These are phyloP conservation scores for Amblyopsis rosae DNA, from an alignment of 2,113 vertebrate genomes.

Conservation along the genomic window DNA sequence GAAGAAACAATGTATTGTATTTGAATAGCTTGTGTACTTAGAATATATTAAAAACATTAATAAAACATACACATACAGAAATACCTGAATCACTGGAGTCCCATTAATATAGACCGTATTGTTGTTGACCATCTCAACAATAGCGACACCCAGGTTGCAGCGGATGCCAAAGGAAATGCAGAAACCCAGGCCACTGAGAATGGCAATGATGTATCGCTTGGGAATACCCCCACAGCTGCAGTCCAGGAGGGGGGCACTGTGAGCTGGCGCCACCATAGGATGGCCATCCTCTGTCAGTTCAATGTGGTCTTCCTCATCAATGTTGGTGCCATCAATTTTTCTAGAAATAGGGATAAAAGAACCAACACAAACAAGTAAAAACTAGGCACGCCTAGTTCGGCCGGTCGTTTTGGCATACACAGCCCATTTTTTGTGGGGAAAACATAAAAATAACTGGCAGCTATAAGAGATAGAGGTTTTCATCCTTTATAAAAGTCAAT, in stretches of 20 bases:
- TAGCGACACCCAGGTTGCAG: conserved; percentile 96
- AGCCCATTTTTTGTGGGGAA: too few species aligned
- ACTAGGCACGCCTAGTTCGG: too few species aligned
- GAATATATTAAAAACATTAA: background rate
- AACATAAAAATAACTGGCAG: too few species aligned
- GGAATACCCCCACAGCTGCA: conserved; percentile 89
- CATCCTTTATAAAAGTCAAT: too few species aligned
- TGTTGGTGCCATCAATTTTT: conserved; percentile 86
- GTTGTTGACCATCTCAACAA: conserved; percentile 99
- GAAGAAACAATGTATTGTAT: background rate
- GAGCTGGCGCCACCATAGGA: conserved; percentile 67
- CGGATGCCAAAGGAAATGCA: conserved; percentile 98
- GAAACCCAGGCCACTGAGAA: conserved; percentile 96
- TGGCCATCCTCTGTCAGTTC: conserved; percentile 90
- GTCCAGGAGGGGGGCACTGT: conserved; percentile 65
- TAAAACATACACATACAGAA: too few species aligned
- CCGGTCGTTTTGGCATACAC: too few species aligned
- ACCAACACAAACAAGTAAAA: too few species aligned
- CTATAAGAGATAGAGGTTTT: too few species aligned
- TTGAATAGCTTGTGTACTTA: too few species aligned
- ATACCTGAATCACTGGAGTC: conserved; percentile 89
- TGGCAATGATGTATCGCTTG: conserved; percentile 95
- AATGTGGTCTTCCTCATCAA: conserved; percentile 81
- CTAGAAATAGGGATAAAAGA: conserved; percentile 59
- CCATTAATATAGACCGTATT: conserved; percentile 91